phyloP scores from a whole-genome alignment of 1,140 invertebrate genomes.

The Ceratina japonica region DNA sequence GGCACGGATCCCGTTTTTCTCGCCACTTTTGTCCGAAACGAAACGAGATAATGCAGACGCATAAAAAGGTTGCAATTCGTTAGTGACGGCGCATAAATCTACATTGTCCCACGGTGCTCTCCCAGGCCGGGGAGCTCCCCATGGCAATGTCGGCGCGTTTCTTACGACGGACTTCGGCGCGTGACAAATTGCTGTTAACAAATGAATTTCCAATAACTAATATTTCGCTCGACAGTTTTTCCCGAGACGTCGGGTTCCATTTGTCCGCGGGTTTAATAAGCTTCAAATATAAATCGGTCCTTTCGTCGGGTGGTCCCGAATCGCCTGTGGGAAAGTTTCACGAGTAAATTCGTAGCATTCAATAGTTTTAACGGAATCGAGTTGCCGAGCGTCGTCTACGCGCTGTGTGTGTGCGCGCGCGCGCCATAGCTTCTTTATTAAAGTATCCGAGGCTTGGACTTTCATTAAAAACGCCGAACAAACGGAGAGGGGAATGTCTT shows the following conservation, averaged over 20 bases:
- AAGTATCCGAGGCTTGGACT: background rate
- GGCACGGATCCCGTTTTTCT: slow-evolving; percentile 25
- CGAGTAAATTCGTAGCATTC: background rate
- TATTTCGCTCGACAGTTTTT: no score
- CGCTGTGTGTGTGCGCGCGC: background rate
- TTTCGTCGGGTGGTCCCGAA: no score
- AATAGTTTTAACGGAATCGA: background rate
- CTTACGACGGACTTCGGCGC: background rate
- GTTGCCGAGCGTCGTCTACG: background rate
- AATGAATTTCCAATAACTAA: no score
- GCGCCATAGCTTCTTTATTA: background rate
- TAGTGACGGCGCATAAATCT: slow-evolving; percentile 3
- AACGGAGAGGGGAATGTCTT: background rate
- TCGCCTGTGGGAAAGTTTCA: background rate
- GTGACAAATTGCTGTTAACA: background rate
- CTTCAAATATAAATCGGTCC: no score
- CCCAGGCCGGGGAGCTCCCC: no score
- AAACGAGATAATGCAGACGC: background rate
- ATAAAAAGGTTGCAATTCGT: slow-evolving; percentile 9
- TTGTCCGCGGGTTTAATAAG: no score
- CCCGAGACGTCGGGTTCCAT: no score
- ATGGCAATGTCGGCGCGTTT: background rate
- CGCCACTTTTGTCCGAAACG: slow-evolving; percentile 3
- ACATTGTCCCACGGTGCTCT: background rate
- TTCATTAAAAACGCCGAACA: slow-evolving; percentile 12